These are phyloP conservation scores for Pollenia amentaria DNA, from an alignment of 2,888 invertebrate species.

Conservation along the genomic window DNA sequence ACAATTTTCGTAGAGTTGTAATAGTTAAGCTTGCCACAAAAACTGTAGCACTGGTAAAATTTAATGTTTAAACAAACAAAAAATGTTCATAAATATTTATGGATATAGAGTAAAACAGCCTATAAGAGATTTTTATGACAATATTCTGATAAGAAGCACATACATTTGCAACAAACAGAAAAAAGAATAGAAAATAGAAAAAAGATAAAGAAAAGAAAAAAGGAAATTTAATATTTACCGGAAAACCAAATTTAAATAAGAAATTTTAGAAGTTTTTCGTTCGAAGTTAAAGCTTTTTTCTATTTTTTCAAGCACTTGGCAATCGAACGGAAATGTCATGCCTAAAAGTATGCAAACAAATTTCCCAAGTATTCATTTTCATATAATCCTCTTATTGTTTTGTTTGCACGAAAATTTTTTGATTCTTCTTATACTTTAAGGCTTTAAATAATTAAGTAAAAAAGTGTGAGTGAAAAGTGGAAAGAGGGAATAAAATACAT, in stretches of 20 bases:
- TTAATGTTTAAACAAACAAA: slow-evolving; percentile 59
- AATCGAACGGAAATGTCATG: slow-evolving; percentile 53
- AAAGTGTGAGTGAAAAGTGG: not conserved
- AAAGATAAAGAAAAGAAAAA: not conserved
- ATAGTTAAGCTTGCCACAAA: slow-evolving; percentile 51
- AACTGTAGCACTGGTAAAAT: slow-evolving; percentile 33
- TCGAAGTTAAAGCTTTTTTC: slow-evolving; percentile 21
- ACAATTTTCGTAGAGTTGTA: slow-evolving; percentile 5
- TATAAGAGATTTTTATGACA: slow-evolving; percentile 65
- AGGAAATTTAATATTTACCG: slow-evolving; percentile 18
- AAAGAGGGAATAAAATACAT: not conserved
- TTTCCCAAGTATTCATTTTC: slow-evolving; percentile 51
- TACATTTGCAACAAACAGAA: not conserved
- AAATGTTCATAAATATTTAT: slow-evolving; percentile 68
- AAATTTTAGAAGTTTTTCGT: not conserved
- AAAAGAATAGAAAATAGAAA: not conserved
- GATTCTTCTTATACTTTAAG: not conserved
- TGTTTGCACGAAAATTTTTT: slow-evolving; percentile 22
- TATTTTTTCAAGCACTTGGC: slow-evolving; percentile 12
- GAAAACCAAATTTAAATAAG: slow-evolving; percentile 22
- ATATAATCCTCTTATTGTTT: slow-evolving; percentile 51
- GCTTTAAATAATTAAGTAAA: slow-evolving; percentile 23
- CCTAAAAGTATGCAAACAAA: slow-evolving; percentile 48
- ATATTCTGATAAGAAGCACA: slow-evolving; percentile 33
- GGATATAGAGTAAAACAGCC: slow-evolving; percentile 42